phyloP scores from a whole-genome alignment of 2,888 invertebrate species.

The Phorcus lineatus region DNA sequence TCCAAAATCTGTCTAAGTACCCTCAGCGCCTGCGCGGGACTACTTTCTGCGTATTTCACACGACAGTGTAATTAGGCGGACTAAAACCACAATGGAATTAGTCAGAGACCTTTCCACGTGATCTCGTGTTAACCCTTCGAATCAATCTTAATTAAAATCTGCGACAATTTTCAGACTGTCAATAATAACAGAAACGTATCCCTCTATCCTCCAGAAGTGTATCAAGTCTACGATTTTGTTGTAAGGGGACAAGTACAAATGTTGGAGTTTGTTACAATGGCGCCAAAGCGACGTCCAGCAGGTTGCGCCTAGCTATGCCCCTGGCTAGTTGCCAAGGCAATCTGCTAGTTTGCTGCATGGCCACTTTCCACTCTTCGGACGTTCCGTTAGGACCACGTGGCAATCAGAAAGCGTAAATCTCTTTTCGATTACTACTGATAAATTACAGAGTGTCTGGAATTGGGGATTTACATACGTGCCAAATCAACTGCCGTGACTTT shows the following conservation, averaged over 20 bases:
- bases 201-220: not conserved
- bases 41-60: too few species aligned
- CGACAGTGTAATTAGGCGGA: too few species aligned
- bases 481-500: constrained; percentile 18
- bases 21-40: too few species aligned
- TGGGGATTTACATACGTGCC: constrained; percentile 20
- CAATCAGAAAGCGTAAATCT: constrained; percentile 15
- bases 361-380: not conserved
- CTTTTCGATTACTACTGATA: constrained; percentile 24
- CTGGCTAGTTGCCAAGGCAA: not conserved
- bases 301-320: not conserved
- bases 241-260: not conserved
- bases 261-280: not conserved
- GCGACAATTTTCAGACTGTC: not conserved
- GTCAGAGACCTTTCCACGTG: too few species aligned
- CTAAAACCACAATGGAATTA: too few species aligned
- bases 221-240: not conserved
- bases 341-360: not conserved
- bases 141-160: constrained; percentile 23
- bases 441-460: constrained; percentile 16
- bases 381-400: not conserved
- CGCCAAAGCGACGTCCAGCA: not conserved
- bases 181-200: not conserved
- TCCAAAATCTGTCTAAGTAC: too few species aligned
- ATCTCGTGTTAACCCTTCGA: not conserved